These are phyloP conservation scores for Sminthurides aquaticus DNA, from an alignment of 2,888 invertebrate genomes.

Conservation along the genomic window DNA sequence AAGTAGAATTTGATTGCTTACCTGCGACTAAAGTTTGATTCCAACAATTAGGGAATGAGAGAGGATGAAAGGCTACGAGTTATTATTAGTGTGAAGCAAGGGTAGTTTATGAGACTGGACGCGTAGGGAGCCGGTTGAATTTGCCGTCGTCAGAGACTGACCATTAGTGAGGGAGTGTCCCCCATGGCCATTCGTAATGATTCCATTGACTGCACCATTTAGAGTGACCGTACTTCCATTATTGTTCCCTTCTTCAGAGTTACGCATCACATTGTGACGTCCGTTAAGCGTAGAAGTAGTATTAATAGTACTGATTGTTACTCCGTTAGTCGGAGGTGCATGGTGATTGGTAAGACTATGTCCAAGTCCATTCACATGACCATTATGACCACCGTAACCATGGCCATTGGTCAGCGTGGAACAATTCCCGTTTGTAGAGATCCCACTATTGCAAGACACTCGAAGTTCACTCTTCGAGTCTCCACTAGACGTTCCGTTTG, in stretches of 20 bases:
- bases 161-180: constrained; percentile 12
- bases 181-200: constrained; percentile 31
- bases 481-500: constrained; percentile 41
- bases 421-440: constrained; percentile 42
- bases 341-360: constrained; percentile 40
- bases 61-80: constrained; percentile 29
- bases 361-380: constrained; percentile 40
- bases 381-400: constrained; percentile 17
- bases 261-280: constrained; percentile 33
- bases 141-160: constrained; percentile 26
- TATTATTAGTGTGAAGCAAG: constrained; percentile 42
- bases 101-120: constrained; percentile 43
- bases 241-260: constrained; percentile 41
- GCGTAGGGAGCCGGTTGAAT: constrained; percentile 39
- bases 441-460: constrained; percentile 41
- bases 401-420: constrained; percentile 37
- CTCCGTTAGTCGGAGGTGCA: constrained; percentile 37
- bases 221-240: constrained; percentile 41
- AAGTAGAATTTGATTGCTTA: too few species aligned
- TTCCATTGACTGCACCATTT: constrained; percentile 35
- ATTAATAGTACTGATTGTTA: constrained; percentile 16
- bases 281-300: constrained; percentile 39
- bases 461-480: constrained; percentile 42
- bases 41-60: too few species aligned
- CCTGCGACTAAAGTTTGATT: too few species aligned